Percentiles rank a stretch among this genome's conserved stretches.
Evolutionary conservation across 2,888 invertebrate genomes (phyloP).

Genomic region (Megamerina dolium): DNA sequence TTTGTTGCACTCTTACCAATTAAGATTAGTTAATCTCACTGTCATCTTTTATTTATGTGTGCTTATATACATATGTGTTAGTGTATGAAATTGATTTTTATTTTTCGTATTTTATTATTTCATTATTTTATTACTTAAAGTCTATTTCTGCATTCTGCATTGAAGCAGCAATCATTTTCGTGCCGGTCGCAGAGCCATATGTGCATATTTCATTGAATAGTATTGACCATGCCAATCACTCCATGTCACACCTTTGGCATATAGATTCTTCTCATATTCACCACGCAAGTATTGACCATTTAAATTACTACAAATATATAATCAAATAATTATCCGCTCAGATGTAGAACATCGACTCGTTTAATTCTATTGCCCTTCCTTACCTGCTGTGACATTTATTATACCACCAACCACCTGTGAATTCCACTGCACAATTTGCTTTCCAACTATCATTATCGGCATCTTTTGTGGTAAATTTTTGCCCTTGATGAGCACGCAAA

Average conservation of each 20-base stretch:
- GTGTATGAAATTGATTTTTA: too few relatives aligned
- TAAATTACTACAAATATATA: background rate
- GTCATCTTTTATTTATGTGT: too few relatives aligned
- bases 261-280: background rate
- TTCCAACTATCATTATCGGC: background rate
- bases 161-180: too few relatives aligned
- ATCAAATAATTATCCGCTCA: background rate
- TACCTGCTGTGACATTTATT: slow-evolving; percentile 1
- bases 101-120: too few relatives aligned
- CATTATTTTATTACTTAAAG: too few relatives aligned
- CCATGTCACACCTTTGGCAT: slow-evolving; percentile 1
- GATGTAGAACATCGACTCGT: background rate
- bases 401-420: slow-evolving; percentile 1
- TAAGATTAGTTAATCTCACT: too few relatives aligned
- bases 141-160: too few relatives aligned
- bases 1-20: too few relatives aligned
- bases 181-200: slow-evolving; percentile 1
- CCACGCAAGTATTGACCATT: slow-evolving; percentile 3
- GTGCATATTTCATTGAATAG: background rate
- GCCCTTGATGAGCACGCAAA: background rate
- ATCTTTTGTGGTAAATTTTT: slow-evolving; percentile 1
- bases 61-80: too few relatives aligned
- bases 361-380: background rate
- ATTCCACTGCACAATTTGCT: background rate
- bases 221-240: background rate